Conservation (phyloP, 1,140 invertebrate species). For the Ylistrum balloti region DNA sequence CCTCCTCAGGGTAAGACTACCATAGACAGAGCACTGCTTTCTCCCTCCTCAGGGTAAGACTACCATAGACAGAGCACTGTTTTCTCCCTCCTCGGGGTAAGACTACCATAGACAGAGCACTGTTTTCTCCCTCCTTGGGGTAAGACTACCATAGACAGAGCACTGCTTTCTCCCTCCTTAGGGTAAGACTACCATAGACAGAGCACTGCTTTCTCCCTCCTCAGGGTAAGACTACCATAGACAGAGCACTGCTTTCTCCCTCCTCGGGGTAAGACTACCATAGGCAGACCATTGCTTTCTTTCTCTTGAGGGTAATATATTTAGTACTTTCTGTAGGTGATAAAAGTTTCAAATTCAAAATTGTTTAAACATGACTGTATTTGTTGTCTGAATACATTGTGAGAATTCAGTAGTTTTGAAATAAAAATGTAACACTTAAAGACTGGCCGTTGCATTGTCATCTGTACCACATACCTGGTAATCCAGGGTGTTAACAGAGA, state of each 20-base stretch:
- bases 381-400: slow-evolving; percentile 91
- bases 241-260: too few relatives aligned
- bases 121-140: slow-evolving; percentile 92
- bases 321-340: too few relatives aligned
- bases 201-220: slow-evolving; percentile 89
- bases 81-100: slow-evolving; percentile 92
- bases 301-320: slow-evolving; percentile 87
- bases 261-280: too few relatives aligned
- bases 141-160: slow-evolving; percentile 91
- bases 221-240: slow-evolving; percentile 86
- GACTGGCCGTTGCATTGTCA: too few relatives aligned
- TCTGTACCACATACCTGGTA: slow-evolving; percentile 91
- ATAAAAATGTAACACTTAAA: too few relatives aligned
- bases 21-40: slow-evolving; percentile 88
- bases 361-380: too few relatives aligned
- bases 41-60: slow-evolving; percentile 87
- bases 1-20: slow-evolving; percentile 87
- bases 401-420: slow-evolving; percentile 90
- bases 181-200: slow-evolving; percentile 82
- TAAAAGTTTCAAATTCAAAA: too few relatives aligned
- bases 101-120: slow-evolving; percentile 91
- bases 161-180: slow-evolving; percentile 93
- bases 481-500: too few relatives aligned
- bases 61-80: slow-evolving; percentile 92
- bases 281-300: too few relatives aligned